These are phyloP conservation scores for Bradysia coprophila DNA, from an alignment of 1,140 invertebrate species.

Conservation along the genomic window DNA sequence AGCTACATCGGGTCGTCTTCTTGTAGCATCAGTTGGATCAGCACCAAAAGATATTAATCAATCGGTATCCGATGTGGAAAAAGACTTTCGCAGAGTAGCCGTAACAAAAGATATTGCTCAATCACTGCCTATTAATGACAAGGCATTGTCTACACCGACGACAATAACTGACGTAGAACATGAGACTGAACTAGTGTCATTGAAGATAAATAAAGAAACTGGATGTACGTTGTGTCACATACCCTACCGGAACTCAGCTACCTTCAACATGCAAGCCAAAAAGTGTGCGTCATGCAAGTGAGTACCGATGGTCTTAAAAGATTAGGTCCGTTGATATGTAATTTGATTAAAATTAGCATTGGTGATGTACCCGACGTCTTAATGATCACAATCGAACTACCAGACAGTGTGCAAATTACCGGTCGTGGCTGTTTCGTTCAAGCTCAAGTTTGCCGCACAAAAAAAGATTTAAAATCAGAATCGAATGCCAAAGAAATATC, in stretches of 20 bases:
- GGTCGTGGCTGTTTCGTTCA: slow-evolving; percentile 60
- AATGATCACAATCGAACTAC: slow-evolving; percentile 74
- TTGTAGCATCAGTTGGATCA: neutral
- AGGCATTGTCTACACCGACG: too few relatives aligned
- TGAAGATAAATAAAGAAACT: too few relatives aligned
- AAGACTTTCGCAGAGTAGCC: neutral
- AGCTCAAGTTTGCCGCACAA: slow-evolving; percentile 57
- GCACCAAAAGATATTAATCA: neutral
- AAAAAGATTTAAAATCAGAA: slow-evolving; percentile 65
- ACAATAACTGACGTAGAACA: too few relatives aligned
- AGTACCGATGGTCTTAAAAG: slow-evolving; percentile 6
- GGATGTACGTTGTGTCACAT: slow-evolving; percentile 50
- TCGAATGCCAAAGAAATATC: slow-evolving; percentile 87
- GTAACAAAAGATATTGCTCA: neutral
- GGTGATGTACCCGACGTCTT: slow-evolving; percentile 79
- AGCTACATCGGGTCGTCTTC: neutral
- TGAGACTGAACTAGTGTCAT: too few relatives aligned
- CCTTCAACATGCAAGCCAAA: slow-evolving; percentile 38
- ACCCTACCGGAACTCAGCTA: slow-evolving; percentile 53
- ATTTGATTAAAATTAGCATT: slow-evolving; percentile 12
- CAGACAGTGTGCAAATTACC: slow-evolving; percentile 48
- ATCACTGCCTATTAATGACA: neutral
- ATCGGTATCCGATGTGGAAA: neutral
- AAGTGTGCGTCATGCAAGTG: slow-evolving; percentile 51
- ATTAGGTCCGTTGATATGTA: slow-evolving; percentile 9